Percentiles rank a stretch among this genome's conserved stretches.
Conservation (phyloP, 2,113 vertebrate genomes). For the Etheostoma cragini region DNA sequence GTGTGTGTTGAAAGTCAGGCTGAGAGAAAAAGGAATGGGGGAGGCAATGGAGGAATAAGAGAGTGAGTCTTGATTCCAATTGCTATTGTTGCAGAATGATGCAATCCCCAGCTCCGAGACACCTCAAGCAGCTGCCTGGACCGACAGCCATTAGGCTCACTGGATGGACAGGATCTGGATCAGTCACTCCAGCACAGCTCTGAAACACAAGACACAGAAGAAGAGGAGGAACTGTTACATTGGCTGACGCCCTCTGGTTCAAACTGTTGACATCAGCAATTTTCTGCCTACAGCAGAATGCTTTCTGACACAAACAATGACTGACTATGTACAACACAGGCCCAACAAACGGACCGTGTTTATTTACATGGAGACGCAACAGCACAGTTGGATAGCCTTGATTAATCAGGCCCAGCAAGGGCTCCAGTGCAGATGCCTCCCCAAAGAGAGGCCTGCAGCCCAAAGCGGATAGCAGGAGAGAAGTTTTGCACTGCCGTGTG, state of each 20-base stretch:
- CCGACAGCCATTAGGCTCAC: constrained; percentile 17
- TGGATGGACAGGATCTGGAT: constrained; percentile 28
- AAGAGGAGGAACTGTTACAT: constrained; percentile 30
- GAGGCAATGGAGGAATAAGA: constrained; percentile 27
- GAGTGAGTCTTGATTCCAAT: constrained; percentile 44
- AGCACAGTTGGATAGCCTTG: constrained; percentile 49
- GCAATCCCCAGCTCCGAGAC: constrained; percentile 19
- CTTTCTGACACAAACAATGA: constrained; percentile 50
- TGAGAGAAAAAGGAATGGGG: constrained; percentile 30
- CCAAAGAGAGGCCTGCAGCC: constrained; percentile 29
- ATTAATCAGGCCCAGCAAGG: constrained; percentile 47
- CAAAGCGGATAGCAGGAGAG: background rate
- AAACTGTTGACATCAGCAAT: constrained; percentile 47
- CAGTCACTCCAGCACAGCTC: constrained; percentile 35
- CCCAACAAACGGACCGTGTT: constrained; percentile 56
- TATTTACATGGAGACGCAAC: constrained; percentile 61
- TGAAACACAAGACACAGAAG: constrained; percentile 65
- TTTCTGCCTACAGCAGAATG: constrained; percentile 18
- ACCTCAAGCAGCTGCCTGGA: constrained; percentile 6
- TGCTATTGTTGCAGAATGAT: constrained; percentile 57
- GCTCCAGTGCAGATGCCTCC: constrained; percentile 38
- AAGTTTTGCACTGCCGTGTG: background rate
- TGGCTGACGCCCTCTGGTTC: background rate
- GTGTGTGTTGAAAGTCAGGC: constrained; percentile 26
- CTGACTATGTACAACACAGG: constrained; percentile 34